Conservation (phyloP, 1,140 invertebrate genomes). For the Ceratoteleas bidentatus region DNA sequence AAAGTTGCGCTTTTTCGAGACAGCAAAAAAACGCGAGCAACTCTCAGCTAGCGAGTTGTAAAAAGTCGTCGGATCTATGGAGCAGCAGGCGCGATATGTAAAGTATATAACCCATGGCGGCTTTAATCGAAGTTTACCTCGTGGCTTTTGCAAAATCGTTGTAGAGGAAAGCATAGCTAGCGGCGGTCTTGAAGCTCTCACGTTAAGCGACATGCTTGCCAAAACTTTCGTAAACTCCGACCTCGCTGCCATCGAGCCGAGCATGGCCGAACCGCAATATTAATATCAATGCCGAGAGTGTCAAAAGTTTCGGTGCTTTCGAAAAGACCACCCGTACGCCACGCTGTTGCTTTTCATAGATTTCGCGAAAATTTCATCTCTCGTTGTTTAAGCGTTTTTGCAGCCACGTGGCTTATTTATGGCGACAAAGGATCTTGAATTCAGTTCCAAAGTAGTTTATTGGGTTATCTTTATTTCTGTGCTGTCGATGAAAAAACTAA, state of each 20-base stretch:
- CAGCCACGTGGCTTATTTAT: slow-evolving; percentile 13
- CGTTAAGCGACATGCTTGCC: slow-evolving; percentile 66
- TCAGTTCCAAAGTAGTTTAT: slow-evolving; percentile 6
- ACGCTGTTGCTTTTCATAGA: slow-evolving; percentile 38
- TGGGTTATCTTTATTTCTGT: no score
- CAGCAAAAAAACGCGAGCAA: background rate
- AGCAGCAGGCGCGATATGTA: slow-evolving; percentile 65
- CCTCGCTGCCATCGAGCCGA: slow-evolving; percentile 54
- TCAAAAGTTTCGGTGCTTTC: slow-evolving; percentile 68
- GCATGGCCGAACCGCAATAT: slow-evolving; percentile 66
- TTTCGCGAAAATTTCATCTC: slow-evolving; percentile 17
- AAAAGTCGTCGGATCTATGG: slow-evolving; percentile 52
- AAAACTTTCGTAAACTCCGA: slow-evolving; percentile 63
- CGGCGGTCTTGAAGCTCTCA: slow-evolving; percentile 62
- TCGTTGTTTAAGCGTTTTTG: slow-evolving; percentile 20
- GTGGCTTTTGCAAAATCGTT: slow-evolving; percentile 67
- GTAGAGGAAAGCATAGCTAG: slow-evolving; percentile 58
- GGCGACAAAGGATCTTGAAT: slow-evolving; percentile 2
- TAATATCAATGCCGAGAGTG: slow-evolving; percentile 72
- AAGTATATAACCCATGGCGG: slow-evolving; percentile 59
- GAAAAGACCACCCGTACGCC: slow-evolving; percentile 24
- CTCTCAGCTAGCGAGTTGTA: slow-evolving; percentile 25
- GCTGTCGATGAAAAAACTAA: no score
- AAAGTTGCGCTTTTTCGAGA: background rate
- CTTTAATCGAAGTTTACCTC: slow-evolving; percentile 66